phyloP scores from a whole-genome alignment of 2,888 invertebrate genomes.

The Drosophila merina region DNA sequence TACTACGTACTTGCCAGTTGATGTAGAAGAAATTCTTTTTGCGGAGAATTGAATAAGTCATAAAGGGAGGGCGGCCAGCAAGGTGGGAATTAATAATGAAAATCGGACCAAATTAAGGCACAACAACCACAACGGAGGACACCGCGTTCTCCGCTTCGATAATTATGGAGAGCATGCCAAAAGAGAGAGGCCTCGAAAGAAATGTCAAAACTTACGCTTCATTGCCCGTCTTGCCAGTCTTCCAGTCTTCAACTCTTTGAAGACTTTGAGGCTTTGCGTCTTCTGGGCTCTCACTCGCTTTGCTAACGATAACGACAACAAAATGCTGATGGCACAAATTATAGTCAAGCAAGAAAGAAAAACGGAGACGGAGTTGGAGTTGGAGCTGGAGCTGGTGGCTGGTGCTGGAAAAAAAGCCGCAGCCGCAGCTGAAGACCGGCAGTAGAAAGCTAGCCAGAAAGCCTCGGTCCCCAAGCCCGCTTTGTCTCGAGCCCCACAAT shows the following conservation, averaged over 20 bases:
- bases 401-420: conserved; percentile 23
- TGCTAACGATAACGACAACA: conserved; percentile 73
- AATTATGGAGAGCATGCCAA: conserved; percentile 66
- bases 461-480: conserved; percentile 48
- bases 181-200: conserved; percentile 48
- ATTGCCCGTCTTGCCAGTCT: conserved; percentile 51
- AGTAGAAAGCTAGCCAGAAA: conserved; percentile 73
- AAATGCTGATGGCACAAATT: conserved; percentile 77
- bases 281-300: conserved; percentile 24
- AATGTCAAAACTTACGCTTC: conserved; percentile 72
- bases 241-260: conserved; percentile 3
- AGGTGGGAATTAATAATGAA: conserved; percentile 65
- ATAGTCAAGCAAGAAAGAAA: conserved; percentile 58
- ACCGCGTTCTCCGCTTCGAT: conserved; percentile 38
- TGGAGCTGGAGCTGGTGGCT: conserved; percentile 28
- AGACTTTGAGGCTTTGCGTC: conserved; percentile 6
- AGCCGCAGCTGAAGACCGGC: conserved; percentile 45
- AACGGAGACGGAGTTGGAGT: conserved; percentile 46
- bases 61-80: conserved; percentile 49
- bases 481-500: conserved; percentile 75
- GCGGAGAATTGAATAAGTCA: conserved; percentile 69
- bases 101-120: conserved; percentile 41
- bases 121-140: background rate
- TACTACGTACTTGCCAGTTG: background rate
- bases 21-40: conserved; percentile 36